Evolutionary conservation across 2,888 invertebrate genomes (phyloP).

Genomic region (Vanessa cardui): DNA sequence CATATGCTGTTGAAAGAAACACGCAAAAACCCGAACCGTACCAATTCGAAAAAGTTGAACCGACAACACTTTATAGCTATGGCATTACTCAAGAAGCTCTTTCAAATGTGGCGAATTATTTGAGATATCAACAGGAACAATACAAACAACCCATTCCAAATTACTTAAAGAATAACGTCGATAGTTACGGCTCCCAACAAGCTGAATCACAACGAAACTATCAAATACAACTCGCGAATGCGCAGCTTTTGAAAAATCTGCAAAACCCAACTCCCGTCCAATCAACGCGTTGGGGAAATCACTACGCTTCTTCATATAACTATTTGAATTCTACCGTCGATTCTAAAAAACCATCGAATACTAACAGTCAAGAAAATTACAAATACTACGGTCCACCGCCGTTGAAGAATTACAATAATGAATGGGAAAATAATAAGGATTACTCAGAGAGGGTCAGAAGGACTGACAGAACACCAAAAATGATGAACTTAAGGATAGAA

Average conservation of each 20-base stretch:
- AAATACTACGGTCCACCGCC: conserved; percentile 80
- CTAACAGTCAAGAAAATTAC: conserved; percentile 45
- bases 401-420: conserved; percentile 52
- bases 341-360: conserved; percentile 37
- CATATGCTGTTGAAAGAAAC: conserved; percentile 68
- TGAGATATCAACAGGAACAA: conserved; percentile 46
- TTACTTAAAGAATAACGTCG: conserved; percentile 38
- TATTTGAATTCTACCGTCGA: conserved; percentile 59
- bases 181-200: conserved; percentile 39
- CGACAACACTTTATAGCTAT: conserved; percentile 43
- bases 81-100: conserved; percentile 39
- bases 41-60: conserved; percentile 45
- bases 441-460: conserved; percentile 77
- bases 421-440: conserved; percentile 56
- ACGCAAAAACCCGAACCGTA: conserved; percentile 71
- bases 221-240: conserved; percentile 42
- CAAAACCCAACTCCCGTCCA: conserved; percentile 45
- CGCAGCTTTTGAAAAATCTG: conserved; percentile 36
- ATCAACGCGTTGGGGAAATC: conserved; percentile 65
- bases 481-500: conserved; percentile 85
- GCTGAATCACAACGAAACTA: conserved; percentile 44
- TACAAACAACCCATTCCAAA: conserved; percentile 38
- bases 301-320: conserved; percentile 68
- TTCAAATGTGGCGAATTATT: conserved; percentile 47
- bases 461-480: conserved; percentile 80